phyloP scores from a whole-genome alignment of 2,888 invertebrate genomes.

The Parnassius apollo region DNA sequence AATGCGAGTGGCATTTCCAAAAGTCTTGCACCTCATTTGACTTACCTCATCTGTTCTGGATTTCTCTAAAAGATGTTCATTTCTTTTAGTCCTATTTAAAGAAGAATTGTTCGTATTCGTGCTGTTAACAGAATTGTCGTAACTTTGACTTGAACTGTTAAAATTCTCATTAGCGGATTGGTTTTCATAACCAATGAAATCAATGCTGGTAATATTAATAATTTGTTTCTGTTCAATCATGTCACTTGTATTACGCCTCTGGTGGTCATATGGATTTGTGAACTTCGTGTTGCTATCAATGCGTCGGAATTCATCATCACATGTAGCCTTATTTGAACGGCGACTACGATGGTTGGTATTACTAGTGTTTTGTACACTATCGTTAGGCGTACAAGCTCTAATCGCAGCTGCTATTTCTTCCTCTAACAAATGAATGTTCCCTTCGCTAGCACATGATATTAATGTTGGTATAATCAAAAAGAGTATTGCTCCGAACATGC shows the following conservation, averaged over 20 bases:
- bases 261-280: conserved; percentile 53
- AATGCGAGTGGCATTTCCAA: no score
- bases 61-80: conserved; percentile 52
- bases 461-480: conserved; percentile 47
- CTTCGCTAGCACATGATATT: conserved; percentile 54
- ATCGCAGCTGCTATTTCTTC: conserved; percentile 65
- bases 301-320: conserved; percentile 40
- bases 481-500: conserved; percentile 41
- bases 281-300: conserved; percentile 51
- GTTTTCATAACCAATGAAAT: conserved; percentile 46
- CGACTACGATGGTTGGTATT: conserved; percentile 37
- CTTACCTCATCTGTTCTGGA: conserved; percentile 57
- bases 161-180: conserved; percentile 10
- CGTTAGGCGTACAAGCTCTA: conserved; percentile 46
- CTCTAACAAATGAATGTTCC: conserved; percentile 67
- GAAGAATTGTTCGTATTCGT: conserved; percentile 18
- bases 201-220: conserved; percentile 54
- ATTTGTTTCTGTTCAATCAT: conserved; percentile 48
- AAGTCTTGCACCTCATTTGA: not conserved
- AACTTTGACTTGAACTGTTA: not conserved
- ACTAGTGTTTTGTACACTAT: conserved; percentile 30
- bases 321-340: conserved; percentile 35
- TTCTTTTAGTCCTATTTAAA: conserved; percentile 49
- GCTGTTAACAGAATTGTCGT: conserved; percentile 16
- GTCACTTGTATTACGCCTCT: conserved; percentile 49